A percentile compares a stretch with the other conserved stretches of the same genome.
phyloP scores from a whole-genome alignment of 2,113 vertebrate genomes.

The Eulemur macaco region DNA sequence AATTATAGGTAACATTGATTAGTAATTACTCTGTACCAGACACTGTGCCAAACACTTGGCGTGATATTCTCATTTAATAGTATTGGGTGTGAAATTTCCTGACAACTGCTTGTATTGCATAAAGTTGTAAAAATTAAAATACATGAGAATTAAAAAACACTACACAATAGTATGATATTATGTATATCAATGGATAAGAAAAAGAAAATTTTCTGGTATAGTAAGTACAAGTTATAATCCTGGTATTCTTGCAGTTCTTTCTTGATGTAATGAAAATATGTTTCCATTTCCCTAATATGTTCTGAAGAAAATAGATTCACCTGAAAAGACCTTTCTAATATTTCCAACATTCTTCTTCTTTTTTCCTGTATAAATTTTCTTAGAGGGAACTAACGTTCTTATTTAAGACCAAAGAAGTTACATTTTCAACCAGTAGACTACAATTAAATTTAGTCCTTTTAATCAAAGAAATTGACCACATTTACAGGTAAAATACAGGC shows the following conservation, averaged over 20 bases:
- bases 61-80: not conserved
- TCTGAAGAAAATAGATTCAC: not conserved
- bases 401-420: not conserved
- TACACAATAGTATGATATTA: not conserved
- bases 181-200: not conserved
- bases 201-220: not conserved
- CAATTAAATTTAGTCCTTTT: not conserved
- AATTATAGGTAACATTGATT: not conserved
- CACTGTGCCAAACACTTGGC: not conserved
- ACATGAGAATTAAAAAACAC: not conserved
- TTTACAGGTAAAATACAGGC: not conserved
- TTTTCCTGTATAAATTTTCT: no score
- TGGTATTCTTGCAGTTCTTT: not conserved
- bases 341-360: not conserved
- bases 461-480: not conserved
- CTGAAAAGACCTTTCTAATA: not conserved
- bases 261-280: not conserved
- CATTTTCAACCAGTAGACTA: not conserved
- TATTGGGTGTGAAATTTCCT: not conserved
- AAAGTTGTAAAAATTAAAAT: not conserved
- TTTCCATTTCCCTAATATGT: constrained; percentile 25
- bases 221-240: not conserved
- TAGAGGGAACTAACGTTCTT: no score
- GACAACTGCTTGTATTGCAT: not conserved
- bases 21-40: not conserved